Conservation (phyloP, 2,888 invertebrate species). For the Melitaea athalia region DNA sequence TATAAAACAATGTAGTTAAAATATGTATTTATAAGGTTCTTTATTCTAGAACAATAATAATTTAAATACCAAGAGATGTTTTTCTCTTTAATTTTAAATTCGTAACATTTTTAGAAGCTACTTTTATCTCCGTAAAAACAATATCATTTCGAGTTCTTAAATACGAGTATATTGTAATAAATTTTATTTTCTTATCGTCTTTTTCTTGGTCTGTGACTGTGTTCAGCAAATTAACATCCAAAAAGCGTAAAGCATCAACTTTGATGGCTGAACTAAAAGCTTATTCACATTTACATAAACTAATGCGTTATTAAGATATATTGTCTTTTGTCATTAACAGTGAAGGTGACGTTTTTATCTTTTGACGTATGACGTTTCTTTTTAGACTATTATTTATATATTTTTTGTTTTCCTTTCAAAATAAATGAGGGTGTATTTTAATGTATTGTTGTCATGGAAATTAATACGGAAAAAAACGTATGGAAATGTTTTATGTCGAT, state of each 20-base stretch:
- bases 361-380: constrained; percentile 5
- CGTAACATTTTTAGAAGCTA: constrained; percentile 1
- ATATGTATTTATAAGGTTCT: neutral
- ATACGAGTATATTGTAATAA: constrained; percentile 18
- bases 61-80: neutral
- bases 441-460: neutral
- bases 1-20: neutral
- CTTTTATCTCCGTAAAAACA: constrained; percentile 2
- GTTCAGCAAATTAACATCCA: constrained; percentile 30
- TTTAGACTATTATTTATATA: neutral
- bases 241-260: constrained; percentile 19
- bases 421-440: neutral
- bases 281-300: constrained; percentile 53
- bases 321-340: constrained; percentile 46
- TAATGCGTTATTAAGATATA: constrained; percentile 55
- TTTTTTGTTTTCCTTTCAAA: neutral
- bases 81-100: neutral
- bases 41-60: constrained; percentile 3
- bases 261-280: constrained; percentile 28
- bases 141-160: constrained; percentile 14
- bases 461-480: neutral
- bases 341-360: constrained; percentile 16
- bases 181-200: constrained; percentile 22
- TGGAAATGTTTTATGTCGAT: no score
- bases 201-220: constrained; percentile 17